Percentiles rank a stretch among this genome's conserved stretches.
phyloP scores from a whole-genome alignment of 2,888 invertebrate species.

The Noctua janthina region DNA sequence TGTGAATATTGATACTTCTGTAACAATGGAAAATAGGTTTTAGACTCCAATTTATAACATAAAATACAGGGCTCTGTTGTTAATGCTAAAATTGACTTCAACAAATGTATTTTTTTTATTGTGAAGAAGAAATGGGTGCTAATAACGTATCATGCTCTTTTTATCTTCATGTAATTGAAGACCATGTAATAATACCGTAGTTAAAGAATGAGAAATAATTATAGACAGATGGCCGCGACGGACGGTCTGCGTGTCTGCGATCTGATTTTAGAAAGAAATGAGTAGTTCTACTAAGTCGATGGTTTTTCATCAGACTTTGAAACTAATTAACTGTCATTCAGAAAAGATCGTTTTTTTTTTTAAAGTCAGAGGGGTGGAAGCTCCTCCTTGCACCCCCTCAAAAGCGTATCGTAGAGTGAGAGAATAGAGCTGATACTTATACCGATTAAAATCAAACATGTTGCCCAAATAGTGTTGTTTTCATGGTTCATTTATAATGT shows the following conservation, averaged over 20 bases:
- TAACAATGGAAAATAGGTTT: slow-evolving; percentile 80
- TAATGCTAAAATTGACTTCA: not conserved
- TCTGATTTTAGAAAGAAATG: not conserved
- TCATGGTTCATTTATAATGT: not conserved
- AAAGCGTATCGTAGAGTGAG: not conserved
- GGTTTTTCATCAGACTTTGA: not conserved
- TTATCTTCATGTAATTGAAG: not conserved
- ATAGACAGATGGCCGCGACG: not conserved
- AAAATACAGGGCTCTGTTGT: not conserved
- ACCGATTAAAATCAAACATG: not conserved
- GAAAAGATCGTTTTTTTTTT: not conserved
- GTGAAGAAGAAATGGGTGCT: not conserved
- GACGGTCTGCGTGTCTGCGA: not conserved
- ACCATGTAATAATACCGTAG: not conserved
- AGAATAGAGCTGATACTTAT: not conserved
- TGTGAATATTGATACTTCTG: slow-evolving; percentile 98
- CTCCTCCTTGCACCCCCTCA: not conserved
- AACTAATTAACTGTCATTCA: not conserved
- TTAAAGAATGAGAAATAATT: not conserved
- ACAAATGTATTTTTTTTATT: not conserved
- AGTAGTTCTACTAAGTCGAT: not conserved
- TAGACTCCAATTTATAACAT: not conserved
- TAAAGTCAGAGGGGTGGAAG: not conserved
- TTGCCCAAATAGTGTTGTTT: not conserved
- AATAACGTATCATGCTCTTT: not conserved